Evolutionary conservation across 2,888 invertebrate genomes (phyloP), one percentile per base, ranked within the genome.

Genomic region (Morpho achilles): DNA sequence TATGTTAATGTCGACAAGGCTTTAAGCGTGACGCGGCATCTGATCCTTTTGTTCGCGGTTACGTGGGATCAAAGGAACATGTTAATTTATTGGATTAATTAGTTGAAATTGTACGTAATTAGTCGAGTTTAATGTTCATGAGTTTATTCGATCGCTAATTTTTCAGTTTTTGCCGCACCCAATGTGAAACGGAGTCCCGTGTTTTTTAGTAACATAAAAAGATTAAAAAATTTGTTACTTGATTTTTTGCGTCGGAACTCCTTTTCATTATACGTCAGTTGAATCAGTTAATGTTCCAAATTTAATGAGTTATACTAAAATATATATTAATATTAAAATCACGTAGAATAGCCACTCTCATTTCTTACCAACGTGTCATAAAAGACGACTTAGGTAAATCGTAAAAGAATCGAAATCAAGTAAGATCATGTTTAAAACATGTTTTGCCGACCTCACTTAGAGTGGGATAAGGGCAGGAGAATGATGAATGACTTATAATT

Each of bases 81-180:
- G 64, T 64, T 66, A 69, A 73, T 71, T 69, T 70, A 70, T 70
- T 63, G 60, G 64, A 58, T 62, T 74, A 73, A 75, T 75, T 73
- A 73, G 67, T 69, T 56, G 60, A 56, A 68, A 68, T 70, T 69
- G 65, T 65, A 54, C 63, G 59, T 67, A 67, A 70, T 69, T 69
- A 67, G 64, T 58, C 8, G 47, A 66, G 56, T 62, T 65, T 66
- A 62, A 67, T 58, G 58, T 50, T 52, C 62, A 10, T 58, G 56
- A 59, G 55, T 54, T 63, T 61, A 59, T 52, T 59, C 48, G 62
- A 52, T 58, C 50, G 46, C 59, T 47, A 58, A 53, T 54, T 48
- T 59, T 59, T 51, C 40, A 45, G 50, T 53, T 57, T 60, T 50
- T 47, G 50, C 47, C 32, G n/a, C 32, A 42, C 48, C 42, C 42